Conservation (phyloP, 2,888 invertebrate genomes). For the Atherix ibis region DNA sequence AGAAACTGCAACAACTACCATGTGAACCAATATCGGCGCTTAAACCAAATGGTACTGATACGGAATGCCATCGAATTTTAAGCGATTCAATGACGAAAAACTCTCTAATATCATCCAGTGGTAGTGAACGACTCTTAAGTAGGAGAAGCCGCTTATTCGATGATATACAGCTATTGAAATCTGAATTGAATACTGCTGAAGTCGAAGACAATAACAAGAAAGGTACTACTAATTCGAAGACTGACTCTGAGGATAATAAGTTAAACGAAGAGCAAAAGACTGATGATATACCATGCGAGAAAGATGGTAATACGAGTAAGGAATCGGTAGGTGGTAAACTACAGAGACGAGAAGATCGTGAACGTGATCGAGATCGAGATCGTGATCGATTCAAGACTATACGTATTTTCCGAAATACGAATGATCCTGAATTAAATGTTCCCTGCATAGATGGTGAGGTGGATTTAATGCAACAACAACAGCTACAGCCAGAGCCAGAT, state of each 20-base stretch:
- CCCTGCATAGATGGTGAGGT: constrained; percentile 29
- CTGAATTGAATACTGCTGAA: background rate
- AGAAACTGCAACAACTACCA: constrained; percentile 1
- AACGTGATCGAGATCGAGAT: constrained; percentile 24
- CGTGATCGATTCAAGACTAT: constrained; percentile 33
- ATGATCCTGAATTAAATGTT: constrained; percentile 22
- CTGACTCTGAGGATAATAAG: constrained; percentile 3
- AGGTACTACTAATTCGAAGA: constrained; percentile 1
- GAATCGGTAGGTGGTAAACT: no score
- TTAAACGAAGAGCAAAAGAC: constrained; percentile 3
- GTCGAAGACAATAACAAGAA: constrained; percentile 3
- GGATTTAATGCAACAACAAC: background rate
- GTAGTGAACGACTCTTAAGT: constrained; percentile 24
- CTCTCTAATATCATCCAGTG: constrained; percentile 7
- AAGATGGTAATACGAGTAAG: constrained; percentile 5
- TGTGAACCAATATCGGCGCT: background rate
- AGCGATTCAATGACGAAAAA: constrained; percentile 2
- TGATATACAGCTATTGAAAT: constrained; percentile 23
- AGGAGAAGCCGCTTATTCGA: constrained; percentile 31
- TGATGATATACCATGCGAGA: constrained; percentile 8
- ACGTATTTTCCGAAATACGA: constrained; percentile 22
- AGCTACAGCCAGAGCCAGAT: background rate
- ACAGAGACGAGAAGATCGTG: constrained; percentile 14
- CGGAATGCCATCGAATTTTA: constrained; percentile 1
- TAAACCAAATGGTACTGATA: background rate